Evolutionary conservation across 2,797 vertebrate genomes (phyloP), one percentile per base, ranked within the genome.

Genomic region (Hippoglossus hippoglossus): DNA sequence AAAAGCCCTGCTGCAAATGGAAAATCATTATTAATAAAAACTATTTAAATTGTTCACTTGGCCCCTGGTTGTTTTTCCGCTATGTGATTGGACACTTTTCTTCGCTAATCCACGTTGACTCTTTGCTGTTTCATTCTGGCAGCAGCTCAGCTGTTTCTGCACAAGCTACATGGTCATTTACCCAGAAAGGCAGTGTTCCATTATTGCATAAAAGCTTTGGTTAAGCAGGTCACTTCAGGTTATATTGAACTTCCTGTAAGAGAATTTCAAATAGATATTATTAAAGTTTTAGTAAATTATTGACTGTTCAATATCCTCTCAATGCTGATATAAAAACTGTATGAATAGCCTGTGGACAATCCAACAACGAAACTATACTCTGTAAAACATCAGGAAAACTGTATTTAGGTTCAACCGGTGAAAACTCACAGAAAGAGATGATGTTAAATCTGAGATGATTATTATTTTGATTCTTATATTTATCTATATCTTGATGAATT

Each of bases 21-120:
- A 80, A 49, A 92, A 93, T 92, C 75, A 87, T 92, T 90, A 90
- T 86, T 92, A 93, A 94, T 93, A 93, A 95, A 92, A 58, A 83
- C 64, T 73, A 90, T 92, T 91, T 91, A 84, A 91, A 89, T 90
- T 89, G 77, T 88, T 83, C 70, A 67, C 44, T 63, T 28, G 6
- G 54, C 36, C 39, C 85, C 34, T 77, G 16, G 53, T 50, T 79
- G 68, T 74, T 51, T 47, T 55, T 2, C 5, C 13, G 25, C n/a
- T 3, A 0, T 64, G 46, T 25, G 3, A 19, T 24, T 19, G 24
- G 36, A 9, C 9, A 18, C 13, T 52, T 4, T 25, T 21, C 46
- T 21, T n/a, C 47, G 6, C 16, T 67, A 16, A 57, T 44, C 12
- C 24, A 28, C 31, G 44, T 16, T 41, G 44, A 56, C 25, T 61